phyloP scores from a whole-genome alignment of 2,113 vertebrate genomes.

The Lethenteron camtschaticum region DNA sequence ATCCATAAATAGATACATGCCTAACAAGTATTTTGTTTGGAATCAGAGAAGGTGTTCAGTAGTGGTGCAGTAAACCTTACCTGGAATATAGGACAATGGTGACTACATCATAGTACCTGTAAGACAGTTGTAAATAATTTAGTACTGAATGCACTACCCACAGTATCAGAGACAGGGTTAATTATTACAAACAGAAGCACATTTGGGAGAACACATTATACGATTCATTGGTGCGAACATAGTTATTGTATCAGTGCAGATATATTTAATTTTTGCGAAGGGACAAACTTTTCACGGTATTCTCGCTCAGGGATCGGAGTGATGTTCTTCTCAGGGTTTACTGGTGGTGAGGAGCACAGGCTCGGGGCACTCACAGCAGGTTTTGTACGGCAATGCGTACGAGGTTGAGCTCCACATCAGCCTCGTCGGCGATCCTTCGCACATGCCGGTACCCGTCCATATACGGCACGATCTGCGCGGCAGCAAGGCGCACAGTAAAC shows the following conservation, averaged over 20 bases:
- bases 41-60: neutral
- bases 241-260: too few species aligned
- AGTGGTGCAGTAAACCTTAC: slow-evolving; percentile 19
- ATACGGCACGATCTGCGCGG: slow-evolving; percentile 55
- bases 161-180: too few species aligned
- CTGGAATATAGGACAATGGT: slow-evolving; percentile 83
- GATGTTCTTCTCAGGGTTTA: too few species aligned
- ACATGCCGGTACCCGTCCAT: slow-evolving; percentile 86
- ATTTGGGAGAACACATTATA: too few species aligned
- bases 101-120: slow-evolving; percentile 73
- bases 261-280: too few species aligned
- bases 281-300: too few species aligned
- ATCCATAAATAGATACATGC: too few species aligned
- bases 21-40: neutral
- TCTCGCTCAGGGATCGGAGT: too few species aligned
- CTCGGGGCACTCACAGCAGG: slow-evolving; percentile 39
- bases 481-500: neutral
- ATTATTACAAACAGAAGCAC: too few species aligned
- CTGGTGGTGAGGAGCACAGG: too few species aligned
- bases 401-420: slow-evolving; percentile 79
- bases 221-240: too few species aligned
- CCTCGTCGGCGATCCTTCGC: slow-evolving; percentile 87
- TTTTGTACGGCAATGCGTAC: slow-evolving; percentile 93
- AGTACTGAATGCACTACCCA: too few species aligned
- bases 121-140: slow-evolving; percentile 8